A percentile compares a stretch with the other conserved stretches of the same genome.
phyloP scores from a whole-genome alignment of 2,113 vertebrate genomes.

The Eonycteris spelaea region DNA sequence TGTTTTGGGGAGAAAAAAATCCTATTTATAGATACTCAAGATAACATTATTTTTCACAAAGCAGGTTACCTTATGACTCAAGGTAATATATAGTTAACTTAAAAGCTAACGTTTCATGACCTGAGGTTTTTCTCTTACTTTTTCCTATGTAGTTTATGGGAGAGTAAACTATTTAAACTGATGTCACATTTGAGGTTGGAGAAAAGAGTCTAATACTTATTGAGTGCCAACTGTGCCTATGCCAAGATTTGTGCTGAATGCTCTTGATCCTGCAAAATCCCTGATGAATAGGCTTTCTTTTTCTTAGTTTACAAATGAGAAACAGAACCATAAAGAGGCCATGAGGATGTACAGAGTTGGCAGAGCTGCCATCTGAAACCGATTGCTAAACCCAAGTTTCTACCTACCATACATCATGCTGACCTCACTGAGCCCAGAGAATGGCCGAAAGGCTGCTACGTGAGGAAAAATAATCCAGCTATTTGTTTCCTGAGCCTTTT shows the following conservation, averaged over 20 bases:
- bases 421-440: background rate
- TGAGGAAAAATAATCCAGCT: background rate
- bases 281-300: background rate
- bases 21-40: background rate
- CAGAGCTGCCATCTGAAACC: background rate
- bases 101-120: background rate
- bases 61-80: background rate
- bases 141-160: background rate
- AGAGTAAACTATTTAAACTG: background rate
- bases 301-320: background rate
- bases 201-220: background rate
- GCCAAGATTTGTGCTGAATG: background rate
- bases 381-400: background rate
- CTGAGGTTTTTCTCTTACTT: background rate
- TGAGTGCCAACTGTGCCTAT: background rate
- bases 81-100: background rate
- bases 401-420: rapidly evolving
- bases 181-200: background rate
- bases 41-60: background rate
- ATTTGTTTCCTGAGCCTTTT: background rate
- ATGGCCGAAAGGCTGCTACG: background rate
- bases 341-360: background rate
- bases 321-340: background rate
- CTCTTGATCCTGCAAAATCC: background rate
- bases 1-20: background rate